Evolutionary conservation across 1,140 invertebrate genomes (phyloP).

Genomic region (Sitobion miscanthi): DNA sequence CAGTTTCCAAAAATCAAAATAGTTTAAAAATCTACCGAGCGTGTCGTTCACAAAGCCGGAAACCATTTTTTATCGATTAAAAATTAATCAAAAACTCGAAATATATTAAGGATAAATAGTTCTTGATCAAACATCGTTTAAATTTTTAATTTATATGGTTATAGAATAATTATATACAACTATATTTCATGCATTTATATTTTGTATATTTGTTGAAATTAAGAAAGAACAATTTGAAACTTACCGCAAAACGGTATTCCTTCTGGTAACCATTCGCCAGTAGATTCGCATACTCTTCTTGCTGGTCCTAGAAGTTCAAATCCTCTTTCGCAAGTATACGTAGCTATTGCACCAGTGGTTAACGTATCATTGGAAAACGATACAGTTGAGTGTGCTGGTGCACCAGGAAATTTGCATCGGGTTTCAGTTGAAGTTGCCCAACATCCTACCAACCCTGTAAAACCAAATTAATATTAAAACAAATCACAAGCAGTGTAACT

Average conservation of each 20-base stretch:
- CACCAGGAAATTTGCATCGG: constrained; percentile 87
- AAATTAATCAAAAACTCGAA: constrained; percentile 24
- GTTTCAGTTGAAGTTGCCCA: constrained; percentile 56
- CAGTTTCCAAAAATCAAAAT: neutral
- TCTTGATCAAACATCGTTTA: neutral
- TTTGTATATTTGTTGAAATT: constrained; percentile 12
- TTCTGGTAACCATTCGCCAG: constrained; percentile 86
- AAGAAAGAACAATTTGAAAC: constrained; percentile 62
- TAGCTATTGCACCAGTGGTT: constrained; percentile 75
- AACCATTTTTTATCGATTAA: neutral
- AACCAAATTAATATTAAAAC: neutral
- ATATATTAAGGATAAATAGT: neutral
- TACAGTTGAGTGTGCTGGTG: constrained; percentile 84
- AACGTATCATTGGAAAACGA: constrained; percentile 76
- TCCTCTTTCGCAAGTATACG: constrained; percentile 86
- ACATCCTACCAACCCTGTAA: constrained; percentile 41
- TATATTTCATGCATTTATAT: neutral
- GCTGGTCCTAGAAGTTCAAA: constrained; percentile 89
- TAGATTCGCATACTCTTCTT: constrained; percentile 75
- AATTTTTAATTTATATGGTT: neutral
- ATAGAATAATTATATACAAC: neutral
- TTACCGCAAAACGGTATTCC: constrained; percentile 95
- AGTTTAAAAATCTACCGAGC: neutral
- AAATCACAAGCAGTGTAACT: neutral
- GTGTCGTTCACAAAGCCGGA: neutral